Conservation (phyloP, 2,797 vertebrate species). For the Nothura maculosa region DNA sequence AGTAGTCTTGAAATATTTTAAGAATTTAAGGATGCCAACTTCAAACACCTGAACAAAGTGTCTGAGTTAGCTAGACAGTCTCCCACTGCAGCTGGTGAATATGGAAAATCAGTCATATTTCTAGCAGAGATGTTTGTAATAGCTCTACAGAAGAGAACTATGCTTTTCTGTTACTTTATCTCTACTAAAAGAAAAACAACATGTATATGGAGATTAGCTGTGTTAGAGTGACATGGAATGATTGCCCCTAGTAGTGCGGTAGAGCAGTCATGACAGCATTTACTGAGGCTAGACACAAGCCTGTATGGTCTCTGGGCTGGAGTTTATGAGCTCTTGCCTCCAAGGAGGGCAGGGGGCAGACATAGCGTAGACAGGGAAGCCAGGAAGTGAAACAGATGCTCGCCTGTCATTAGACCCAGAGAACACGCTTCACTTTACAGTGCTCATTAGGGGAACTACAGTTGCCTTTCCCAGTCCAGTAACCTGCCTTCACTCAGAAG, state of each 20-base stretch:
- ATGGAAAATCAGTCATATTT: neutral
- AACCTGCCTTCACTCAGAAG: neutral
- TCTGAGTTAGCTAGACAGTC: neutral
- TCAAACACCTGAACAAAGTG: neutral
- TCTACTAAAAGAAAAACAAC: neutral
- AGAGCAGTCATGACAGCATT: neutral
- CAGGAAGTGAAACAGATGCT: neutral
- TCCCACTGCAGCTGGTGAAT: neutral
- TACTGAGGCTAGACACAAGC: neutral
- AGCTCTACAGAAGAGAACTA: neutral
- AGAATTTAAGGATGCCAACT: neutral
- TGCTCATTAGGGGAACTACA: neutral
- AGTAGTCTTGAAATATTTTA: neutral
- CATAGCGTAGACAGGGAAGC: rapidly evolving
- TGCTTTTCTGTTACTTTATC: neutral
- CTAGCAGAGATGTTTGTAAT: neutral
- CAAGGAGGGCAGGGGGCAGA: neutral
- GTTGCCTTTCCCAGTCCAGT: neutral
- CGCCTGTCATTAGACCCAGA: neutral
- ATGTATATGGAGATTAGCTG: neutral
- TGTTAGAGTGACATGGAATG: neutral
- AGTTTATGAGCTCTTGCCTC: neutral
- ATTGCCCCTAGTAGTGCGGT: neutral
- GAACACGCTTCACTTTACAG: neutral
- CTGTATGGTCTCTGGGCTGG: rapidly evolving